Evolutionary conservation across 2,888 invertebrate genomes (phyloP), one percentile per base, ranked within the genome.

Genomic region (Lamproptera curius): DNA sequence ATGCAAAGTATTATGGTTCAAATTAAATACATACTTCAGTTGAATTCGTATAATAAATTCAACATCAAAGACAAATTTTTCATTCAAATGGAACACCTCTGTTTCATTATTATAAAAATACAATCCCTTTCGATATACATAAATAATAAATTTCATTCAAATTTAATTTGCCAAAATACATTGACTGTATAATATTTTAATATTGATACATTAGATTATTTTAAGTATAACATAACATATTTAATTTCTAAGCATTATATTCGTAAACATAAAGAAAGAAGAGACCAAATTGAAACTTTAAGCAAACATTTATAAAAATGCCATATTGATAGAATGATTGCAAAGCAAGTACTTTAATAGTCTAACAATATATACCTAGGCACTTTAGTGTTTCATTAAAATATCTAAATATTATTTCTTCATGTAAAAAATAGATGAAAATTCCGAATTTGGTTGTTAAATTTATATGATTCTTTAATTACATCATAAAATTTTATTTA

Each of bases 281-380:
- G 6, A 37, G 6, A 26, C 16, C 37, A 26, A 23, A 31, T 37
- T 37, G 16, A 16, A 28, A 9, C 31, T 16, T 13, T 14, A 37
- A 28, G 16, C 16, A 28, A 36, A 31, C 31, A 31, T 31, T 2
- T 11, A 31, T n/a, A 13, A n/a, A 31, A 31, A 31, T 31, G 31
- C 9, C 5, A 28, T n/a, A 28, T 16, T 41, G 16, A 6, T 26
- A 40, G 9, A 13, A 20, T 5, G 9, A 42, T 35, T 40, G 23
- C 28, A 14, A 41, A 17, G 37, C 8, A 46, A 41, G 16, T 41
- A 36, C 35, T 42, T 13, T 13, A 35, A 40, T 47, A 23, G 36
- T 42, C 38, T 42, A 47, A 41, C 28, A 17, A 28, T 42, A 42
- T 28, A 17, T 42, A 47, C 31, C 48, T 48, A 48, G 48, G 48